Percentiles rank a stretch among this genome's conserved stretches.
Evolutionary conservation across 2,113 vertebrate genomes (phyloP).

Genomic region (Ptychochromis oligacanthus): DNA sequence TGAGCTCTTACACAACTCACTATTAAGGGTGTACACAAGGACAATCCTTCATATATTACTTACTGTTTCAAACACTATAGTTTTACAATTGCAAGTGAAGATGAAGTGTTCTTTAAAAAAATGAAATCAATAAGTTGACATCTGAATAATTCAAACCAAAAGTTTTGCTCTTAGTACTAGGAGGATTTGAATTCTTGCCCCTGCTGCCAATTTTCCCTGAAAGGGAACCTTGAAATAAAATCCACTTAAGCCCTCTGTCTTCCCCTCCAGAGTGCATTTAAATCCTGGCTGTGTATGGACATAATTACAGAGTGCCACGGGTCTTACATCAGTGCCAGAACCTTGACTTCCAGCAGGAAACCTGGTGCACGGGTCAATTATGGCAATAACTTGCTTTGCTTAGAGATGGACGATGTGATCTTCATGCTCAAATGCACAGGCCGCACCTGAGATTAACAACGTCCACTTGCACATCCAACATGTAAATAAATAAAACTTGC

Average conservation of each 20-base stretch:
- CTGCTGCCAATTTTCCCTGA: constrained; percentile 61
- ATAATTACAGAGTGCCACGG: constrained; percentile 70
- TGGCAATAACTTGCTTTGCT: constrained; percentile 64
- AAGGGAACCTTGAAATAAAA: constrained; percentile 78
- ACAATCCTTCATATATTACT: background rate
- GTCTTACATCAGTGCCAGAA: constrained; percentile 70
- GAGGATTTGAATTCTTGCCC: constrained; percentile 52
- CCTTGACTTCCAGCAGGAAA: constrained; percentile 78
- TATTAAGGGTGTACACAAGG: background rate
- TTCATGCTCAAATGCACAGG: constrained; percentile 31
- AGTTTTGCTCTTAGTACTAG: constrained; percentile 30
- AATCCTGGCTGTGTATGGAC: constrained; percentile 72
- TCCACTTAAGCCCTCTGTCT: constrained; percentile 72
- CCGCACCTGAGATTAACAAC: constrained; percentile 37
- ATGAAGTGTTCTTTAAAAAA: constrained; percentile 43
- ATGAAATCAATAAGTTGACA: constrained; percentile 53
- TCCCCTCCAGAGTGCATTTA: constrained; percentile 72
- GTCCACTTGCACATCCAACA: constrained; percentile 13
- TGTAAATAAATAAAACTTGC: constrained; percentile 48
- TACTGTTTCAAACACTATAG: constrained; percentile 14
- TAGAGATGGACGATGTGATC: constrained; percentile 51
- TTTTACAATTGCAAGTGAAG: constrained; percentile 41
- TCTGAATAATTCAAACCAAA: constrained; percentile 76
- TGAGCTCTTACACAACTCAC: background rate
- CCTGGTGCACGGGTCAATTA: constrained; percentile 70